Conservation (phyloP, 2,797 vertebrate species). For the Psittacula derbiana region DNA sequence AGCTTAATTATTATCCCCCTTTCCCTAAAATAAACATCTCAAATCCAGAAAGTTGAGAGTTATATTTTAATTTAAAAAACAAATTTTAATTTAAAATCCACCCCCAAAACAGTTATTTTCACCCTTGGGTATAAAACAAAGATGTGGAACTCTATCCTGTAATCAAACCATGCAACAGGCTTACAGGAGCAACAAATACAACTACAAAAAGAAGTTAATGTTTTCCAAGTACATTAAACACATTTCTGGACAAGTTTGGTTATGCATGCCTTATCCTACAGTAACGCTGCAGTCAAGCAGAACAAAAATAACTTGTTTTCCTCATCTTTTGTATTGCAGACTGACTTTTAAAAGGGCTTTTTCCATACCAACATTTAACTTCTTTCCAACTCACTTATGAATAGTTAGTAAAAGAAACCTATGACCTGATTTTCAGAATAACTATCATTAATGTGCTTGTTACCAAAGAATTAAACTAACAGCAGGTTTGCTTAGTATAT, state of each 20-base stretch:
- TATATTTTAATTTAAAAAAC: neutral
- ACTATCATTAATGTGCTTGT: neutral
- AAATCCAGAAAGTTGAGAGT: neutral
- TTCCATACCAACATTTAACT: neutral
- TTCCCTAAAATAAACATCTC: neutral
- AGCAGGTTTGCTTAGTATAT: neutral
- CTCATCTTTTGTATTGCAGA: neutral
- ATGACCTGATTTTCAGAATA: neutral
- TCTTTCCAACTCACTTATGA: neutral
- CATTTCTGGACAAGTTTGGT: neutral
- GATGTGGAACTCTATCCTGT: neutral
- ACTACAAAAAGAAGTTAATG: constrained; percentile 37
- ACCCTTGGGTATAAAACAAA: neutral
- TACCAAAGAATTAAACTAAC: neutral
- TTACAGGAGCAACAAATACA: constrained; percentile 1
- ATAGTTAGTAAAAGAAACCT: neutral
- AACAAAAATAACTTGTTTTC: constrained; percentile 32
- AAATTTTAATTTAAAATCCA: neutral
- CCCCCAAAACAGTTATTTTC: neutral
- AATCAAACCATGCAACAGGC: neutral
- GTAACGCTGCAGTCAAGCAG: neutral
- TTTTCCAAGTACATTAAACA: constrained; percentile 26
- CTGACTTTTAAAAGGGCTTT: neutral
- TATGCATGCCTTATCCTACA: constrained; percentile 15
- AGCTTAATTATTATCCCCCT: neutral